Percentiles rank a stretch among this genome's conserved stretches.
Evolutionary conservation across 92 coral and sea anemone species (phyloP).

Genomic region (Scolanthus callimorphus): DNA sequence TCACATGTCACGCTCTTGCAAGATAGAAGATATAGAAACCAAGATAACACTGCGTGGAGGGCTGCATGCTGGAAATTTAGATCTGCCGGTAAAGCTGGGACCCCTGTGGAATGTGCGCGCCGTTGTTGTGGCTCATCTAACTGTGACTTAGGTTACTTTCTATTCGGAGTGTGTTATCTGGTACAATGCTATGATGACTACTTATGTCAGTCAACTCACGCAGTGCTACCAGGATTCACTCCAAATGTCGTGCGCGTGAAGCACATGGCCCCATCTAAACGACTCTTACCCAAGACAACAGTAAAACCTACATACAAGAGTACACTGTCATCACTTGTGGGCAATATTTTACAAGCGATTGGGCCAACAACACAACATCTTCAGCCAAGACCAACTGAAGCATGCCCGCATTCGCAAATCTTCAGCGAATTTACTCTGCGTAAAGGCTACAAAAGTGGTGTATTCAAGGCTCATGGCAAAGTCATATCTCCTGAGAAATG

Average conservation of each 20-base stretch:
- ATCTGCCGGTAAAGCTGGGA: conserved; percentile 44
- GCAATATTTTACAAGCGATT: conserved; percentile 39
- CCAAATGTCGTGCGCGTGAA: conserved; percentile 71
- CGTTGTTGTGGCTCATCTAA: conserved; percentile 53
- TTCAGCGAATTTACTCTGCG: conserved; percentile 84
- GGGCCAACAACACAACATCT: conserved; percentile 13
- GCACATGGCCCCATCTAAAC: conserved; percentile 29
- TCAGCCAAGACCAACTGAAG: conserved; percentile 2
- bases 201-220: conserved; percentile 68
- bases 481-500: conserved; percentile 67
- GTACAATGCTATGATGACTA: conserved; percentile 81
- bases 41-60: conserved; percentile 83
- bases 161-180: conserved; percentile 62
- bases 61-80: conserved; percentile 74
- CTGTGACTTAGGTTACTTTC: conserved; percentile 77
- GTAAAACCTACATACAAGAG: too few relatives aligned
- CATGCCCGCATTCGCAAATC: conserved; percentile 61
- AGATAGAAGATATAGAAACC: conserved; percentile 28
- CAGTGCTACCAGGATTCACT: conserved; percentile 70
- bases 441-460: conserved; percentile 83
- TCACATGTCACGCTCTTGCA: conserved; percentile 23
- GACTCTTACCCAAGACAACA: conserved; percentile 18
- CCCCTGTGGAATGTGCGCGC: conserved; percentile 43
- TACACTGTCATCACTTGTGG: conserved; percentile 24
- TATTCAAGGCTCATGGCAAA: conserved; percentile 70